Conservation (phyloP, 2,888 invertebrate genomes). For the Cryptocheilus praepositus region DNA sequence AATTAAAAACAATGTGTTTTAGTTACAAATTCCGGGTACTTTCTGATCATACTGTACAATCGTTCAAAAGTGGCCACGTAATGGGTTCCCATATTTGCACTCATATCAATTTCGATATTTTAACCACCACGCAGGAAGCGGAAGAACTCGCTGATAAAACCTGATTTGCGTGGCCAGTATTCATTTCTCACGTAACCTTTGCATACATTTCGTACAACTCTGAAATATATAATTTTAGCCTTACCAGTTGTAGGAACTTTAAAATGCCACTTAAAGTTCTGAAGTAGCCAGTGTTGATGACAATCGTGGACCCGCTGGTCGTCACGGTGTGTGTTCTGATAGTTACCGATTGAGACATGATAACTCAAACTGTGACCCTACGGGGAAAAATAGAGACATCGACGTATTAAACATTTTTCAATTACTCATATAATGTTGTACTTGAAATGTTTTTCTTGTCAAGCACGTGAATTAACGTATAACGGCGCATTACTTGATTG, state of each 20-base stretch:
- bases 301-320: constrained; percentile 85
- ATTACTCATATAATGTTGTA: not conserved
- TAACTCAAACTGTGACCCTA: constrained; percentile 54
- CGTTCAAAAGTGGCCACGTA: not conserved
- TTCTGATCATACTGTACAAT: no score
- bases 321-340: constrained; percentile 85
- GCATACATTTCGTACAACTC: no score
- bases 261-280: constrained; percentile 87
- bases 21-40: no score
- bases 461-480: no score
- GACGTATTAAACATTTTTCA: no score
- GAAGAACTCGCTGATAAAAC: not conserved
- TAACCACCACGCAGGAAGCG: not conserved
- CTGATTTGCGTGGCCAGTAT: no score
- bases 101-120: not conserved
- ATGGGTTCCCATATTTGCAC: not conserved
- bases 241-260: constrained; percentile 88
- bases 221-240: not conserved
- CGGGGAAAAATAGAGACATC: constrained; percentile 30
- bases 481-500: no score
- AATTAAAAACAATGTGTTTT: no score
- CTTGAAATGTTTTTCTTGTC: no score
- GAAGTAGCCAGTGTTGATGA: constrained; percentile 88
- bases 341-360: constrained; percentile 92
- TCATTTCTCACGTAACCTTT: no score